These are phyloP conservation scores for Lithophane leautieri DNA, from an alignment of 2,888 invertebrate species.

Conservation along the genomic window DNA sequence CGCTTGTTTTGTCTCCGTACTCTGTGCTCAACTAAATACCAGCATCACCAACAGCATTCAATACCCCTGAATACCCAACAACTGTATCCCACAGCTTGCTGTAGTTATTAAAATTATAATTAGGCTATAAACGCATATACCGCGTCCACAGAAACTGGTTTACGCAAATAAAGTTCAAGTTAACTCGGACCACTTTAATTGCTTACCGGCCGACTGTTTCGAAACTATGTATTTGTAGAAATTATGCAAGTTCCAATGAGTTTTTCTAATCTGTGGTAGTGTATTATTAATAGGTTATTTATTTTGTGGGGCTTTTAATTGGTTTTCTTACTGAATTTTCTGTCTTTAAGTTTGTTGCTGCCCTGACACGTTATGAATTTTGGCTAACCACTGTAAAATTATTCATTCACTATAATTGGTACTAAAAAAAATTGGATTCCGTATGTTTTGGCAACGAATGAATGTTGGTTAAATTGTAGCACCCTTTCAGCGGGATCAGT, in stretches of 20 bases:
- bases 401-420: too few relatives aligned
- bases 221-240: constrained; percentile 57
- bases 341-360: not conserved
- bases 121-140: constrained; percentile 57
- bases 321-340: constrained; percentile 24
- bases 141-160: constrained; percentile 57
- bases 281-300: constrained; percentile 50
- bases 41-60: constrained; percentile 12
- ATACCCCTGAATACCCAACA: constrained; percentile 19
- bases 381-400: too few relatives aligned
- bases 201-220: constrained; percentile 44
- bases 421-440: too few relatives aligned
- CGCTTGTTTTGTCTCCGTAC: too few relatives aligned
- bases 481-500: not conserved
- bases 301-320: constrained; percentile 36
- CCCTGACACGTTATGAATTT: not conserved
- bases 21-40: not conserved
- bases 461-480: not conserved
- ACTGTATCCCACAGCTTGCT: constrained; percentile 35
- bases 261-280: constrained; percentile 49
- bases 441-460: too few relatives aligned
- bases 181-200: constrained; percentile 55
- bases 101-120: constrained; percentile 62
- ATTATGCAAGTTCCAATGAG: constrained; percentile 49
- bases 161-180: constrained; percentile 66